Evolutionary conservation across 2,888 invertebrate species (phyloP).

Genomic region (Temnothorax ravouxi): DNA sequence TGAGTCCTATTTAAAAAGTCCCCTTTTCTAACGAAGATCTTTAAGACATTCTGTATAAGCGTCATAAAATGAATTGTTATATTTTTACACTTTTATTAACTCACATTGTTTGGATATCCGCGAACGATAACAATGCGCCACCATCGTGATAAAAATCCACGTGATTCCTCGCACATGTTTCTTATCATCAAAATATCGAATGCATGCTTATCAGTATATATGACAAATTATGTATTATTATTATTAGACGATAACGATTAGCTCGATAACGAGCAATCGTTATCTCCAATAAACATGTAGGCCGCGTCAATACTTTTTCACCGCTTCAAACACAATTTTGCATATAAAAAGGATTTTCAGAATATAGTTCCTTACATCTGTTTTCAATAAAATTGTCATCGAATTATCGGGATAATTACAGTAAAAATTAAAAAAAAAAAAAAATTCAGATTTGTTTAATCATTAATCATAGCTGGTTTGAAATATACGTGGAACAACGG

Average conservation of each 20-base stretch:
- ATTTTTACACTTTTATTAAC: slow-evolving; percentile 35
- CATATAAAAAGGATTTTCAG: background rate
- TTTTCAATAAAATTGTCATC: background rate
- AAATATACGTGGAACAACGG: background rate
- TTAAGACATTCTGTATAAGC: background rate
- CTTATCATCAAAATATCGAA: slow-evolving; percentile 14
- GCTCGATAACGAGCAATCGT: background rate
- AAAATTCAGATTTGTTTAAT: background rate
- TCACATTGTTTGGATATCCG: slow-evolving; percentile 80
- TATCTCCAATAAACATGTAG: background rate
- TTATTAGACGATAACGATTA: background rate
- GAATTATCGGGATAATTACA: background rate
- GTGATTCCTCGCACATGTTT: slow-evolving; percentile 80
- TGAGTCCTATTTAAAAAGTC: background rate
- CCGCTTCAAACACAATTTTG: background rate
- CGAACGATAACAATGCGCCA: slow-evolving; percentile 81
- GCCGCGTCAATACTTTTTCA: background rate
- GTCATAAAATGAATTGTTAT: background rate
- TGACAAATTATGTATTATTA: background rate
- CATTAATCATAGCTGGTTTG: background rate
- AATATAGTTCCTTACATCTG: background rate
- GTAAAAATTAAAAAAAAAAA: too few relatives aligned
- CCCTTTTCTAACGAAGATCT: background rate
- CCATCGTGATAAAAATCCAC: slow-evolving; percentile 81
- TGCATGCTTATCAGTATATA: background rate